Evolutionary conservation across 2,888 invertebrate species (phyloP).

Genomic region (Cepaea hortensis): DNA sequence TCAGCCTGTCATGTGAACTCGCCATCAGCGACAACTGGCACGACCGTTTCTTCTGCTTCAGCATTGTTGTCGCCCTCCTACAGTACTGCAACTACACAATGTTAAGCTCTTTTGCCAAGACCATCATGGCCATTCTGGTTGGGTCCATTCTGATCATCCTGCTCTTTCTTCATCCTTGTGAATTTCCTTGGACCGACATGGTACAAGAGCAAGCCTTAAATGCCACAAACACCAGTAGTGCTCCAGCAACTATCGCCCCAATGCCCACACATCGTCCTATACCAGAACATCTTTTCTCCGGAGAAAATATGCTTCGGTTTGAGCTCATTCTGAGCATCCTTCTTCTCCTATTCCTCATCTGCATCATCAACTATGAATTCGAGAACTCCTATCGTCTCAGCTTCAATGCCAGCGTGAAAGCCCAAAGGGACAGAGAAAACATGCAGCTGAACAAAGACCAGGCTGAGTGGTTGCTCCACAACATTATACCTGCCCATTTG

Average conservation of each 20-base stretch:
- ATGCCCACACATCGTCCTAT: conserved; percentile 37
- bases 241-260: neutral
- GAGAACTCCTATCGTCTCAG: conserved; percentile 92
- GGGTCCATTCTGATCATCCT: conserved; percentile 85
- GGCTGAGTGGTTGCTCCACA: conserved; percentile 96
- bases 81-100: conserved; percentile 98
- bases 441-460: conserved; percentile 96
- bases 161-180: conserved; percentile 76
- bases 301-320: conserved; percentile 59
- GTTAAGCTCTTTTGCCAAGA: conserved; percentile 95
- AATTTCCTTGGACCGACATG: conserved; percentile 8
- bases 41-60: conserved; percentile 76
- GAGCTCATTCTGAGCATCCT: conserved; percentile 90
- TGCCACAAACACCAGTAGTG: neutral
- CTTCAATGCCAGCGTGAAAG: conserved; percentile 93
- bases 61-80: conserved; percentile 89
- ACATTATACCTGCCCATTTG: conserved; percentile 96
- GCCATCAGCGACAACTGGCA: conserved; percentile 70
- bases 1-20: conserved; percentile 84
- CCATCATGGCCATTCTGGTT: conserved; percentile 85
- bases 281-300: conserved; percentile 61
- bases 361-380: conserved; percentile 95
- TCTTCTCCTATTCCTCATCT: conserved; percentile 89
- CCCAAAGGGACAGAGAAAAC: conserved; percentile 89
- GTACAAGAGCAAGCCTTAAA: neutral